A percentile compares a stretch with the other conserved stretches of the same genome.
Conservation (phyloP, 92 coral and sea anemone genomes). For the Siderastrea radians region DNA sequence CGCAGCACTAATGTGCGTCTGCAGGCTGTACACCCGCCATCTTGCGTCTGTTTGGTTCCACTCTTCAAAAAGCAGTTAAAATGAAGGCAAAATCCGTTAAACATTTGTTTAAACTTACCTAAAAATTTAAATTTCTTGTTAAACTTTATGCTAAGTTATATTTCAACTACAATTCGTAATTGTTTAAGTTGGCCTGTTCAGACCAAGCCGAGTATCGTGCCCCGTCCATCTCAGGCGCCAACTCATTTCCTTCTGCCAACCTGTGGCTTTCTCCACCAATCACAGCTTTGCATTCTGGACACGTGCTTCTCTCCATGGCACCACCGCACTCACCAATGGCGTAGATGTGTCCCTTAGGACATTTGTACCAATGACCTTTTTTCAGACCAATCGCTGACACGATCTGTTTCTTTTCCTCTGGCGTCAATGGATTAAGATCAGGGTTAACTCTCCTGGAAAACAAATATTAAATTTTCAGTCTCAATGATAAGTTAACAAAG, state of each 20-base stretch:
- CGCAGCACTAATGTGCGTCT: too few species aligned
- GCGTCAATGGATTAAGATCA: slow-evolving; percentile 60
- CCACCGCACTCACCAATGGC: too few species aligned
- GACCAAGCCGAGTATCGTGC: slow-evolving; percentile 91
- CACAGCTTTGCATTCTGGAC: slow-evolving; percentile 83
- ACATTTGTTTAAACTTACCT: too few species aligned
- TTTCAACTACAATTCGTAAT: slow-evolving; percentile 52
- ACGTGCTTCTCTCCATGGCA: slow-evolving; percentile 72
- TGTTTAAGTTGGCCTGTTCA: slow-evolving; percentile 90
- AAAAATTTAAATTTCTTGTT: neutral
- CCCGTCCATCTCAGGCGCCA: too few species aligned
- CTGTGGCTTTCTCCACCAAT: slow-evolving; percentile 83
- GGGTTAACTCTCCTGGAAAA: neutral
- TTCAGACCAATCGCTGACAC: slow-evolving; percentile 76
- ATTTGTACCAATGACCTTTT: slow-evolving; percentile 83
- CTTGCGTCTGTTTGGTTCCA: too few species aligned
- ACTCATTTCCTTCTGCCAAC: slow-evolving; percentile 15
- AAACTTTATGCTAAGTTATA: neutral
- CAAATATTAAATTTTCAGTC: neutral
- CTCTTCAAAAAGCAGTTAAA: too few species aligned
- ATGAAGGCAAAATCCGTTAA: too few species aligned
- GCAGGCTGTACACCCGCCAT: too few species aligned
- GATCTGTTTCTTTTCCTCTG: slow-evolving; percentile 76
- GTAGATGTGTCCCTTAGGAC: too few species aligned
- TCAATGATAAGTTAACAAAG: too few species aligned